phyloP scores from a whole-genome alignment of 1,140 invertebrate species.

The Centruroides sculpturatus region DNA sequence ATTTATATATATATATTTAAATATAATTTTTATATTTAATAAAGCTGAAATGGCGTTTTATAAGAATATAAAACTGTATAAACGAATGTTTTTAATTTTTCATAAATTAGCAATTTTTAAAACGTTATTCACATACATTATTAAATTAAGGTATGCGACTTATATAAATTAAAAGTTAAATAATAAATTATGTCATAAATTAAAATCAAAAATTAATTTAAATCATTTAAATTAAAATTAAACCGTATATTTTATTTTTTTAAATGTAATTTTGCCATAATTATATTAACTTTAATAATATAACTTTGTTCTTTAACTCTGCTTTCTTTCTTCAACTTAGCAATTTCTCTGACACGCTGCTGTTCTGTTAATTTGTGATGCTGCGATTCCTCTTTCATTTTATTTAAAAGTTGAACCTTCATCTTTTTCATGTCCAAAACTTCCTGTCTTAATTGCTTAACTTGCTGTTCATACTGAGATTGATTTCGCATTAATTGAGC shows the following conservation, averaged over 20 bases:
- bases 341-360: slow-evolving; percentile 58
- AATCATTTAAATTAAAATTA: no score
- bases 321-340: slow-evolving; percentile 73
- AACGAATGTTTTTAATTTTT: no score
- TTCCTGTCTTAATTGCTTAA: slow-evolving; percentile 61
- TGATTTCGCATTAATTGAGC: slow-evolving; percentile 62
- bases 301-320: slow-evolving; percentile 76
- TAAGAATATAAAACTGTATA: slow-evolving; percentile 11
- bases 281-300: no score
- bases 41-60: no score
- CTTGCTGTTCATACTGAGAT: slow-evolving; percentile 60
- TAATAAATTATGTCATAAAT: no score
- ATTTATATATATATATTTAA: no score
- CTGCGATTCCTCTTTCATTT: slow-evolving; percentile 75
- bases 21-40: no score
- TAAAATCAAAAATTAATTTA: no score
- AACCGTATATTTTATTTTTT: no score
- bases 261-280: no score
- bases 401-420: slow-evolving; percentile 52
- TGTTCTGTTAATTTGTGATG: slow-evolving; percentile 52
- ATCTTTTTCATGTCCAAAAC: slow-evolving; percentile 62
- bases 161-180: no score
- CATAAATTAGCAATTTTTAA: background rate
- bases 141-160: slow-evolving; percentile 45
- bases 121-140: background rate